phyloP scores from a whole-genome alignment of 2,113 vertebrate species.

The Scophthalmus maximus region DNA sequence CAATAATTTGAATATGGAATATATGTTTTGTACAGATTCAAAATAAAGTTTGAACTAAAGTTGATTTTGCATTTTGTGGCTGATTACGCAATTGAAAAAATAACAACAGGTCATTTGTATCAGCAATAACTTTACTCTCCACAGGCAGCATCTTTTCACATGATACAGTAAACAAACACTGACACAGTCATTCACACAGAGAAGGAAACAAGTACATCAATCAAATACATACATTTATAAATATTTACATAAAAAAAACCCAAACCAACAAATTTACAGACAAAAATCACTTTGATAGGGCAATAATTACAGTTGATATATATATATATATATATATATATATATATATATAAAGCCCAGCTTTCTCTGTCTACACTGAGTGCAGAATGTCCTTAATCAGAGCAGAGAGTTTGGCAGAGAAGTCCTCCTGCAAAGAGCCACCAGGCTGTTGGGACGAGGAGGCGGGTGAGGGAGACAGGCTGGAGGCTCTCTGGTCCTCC shows the following conservation, averaged over 20 bases:
- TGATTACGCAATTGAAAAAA: background rate
- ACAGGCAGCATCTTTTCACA: conserved; percentile 33
- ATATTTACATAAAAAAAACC: conserved; percentile 74
- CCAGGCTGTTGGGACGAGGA: conserved; percentile 44
- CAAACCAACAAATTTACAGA: no score
- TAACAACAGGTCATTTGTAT: background rate
- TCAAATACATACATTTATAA: conserved; percentile 28
- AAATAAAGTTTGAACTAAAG: conserved; percentile 29
- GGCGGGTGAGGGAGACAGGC: background rate
- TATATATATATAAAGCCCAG: background rate
- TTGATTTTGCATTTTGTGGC: background rate
- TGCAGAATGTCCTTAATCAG: conserved; percentile 88
- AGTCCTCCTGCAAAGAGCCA: conserved; percentile 79
- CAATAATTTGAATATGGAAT: background rate
- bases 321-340: background rate
- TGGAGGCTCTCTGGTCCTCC: conserved; percentile 38
- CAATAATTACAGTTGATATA: background rate
- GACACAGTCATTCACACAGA: conserved; percentile 20
- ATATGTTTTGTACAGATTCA: conserved; percentile 41
- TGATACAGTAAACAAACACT: conserved; percentile 13
- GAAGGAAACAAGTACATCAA: conserved; percentile 34
- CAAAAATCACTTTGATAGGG: background rate
- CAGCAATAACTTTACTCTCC: conserved; percentile 3
- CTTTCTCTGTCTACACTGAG: conserved; percentile 76
- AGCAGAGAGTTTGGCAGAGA: conserved; percentile 84